A percentile compares a stretch with the other conserved stretches of the same genome.
phyloP scores from a whole-genome alignment of 2,113 vertebrate species.

The Condylura cristata region DNA sequence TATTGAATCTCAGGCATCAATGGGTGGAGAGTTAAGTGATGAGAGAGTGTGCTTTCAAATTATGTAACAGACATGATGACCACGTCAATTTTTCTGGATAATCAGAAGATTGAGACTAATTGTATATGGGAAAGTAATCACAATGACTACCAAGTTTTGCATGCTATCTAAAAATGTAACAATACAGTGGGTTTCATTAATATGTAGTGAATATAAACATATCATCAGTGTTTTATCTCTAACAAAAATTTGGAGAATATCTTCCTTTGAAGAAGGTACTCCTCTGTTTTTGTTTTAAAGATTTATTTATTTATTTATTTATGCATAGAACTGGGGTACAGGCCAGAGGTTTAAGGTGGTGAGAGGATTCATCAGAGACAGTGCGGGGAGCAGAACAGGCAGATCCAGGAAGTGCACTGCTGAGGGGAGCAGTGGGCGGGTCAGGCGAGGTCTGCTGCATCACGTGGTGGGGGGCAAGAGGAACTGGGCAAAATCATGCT shows the following conservation, averaged over 20 bases:
- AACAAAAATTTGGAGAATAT: not conserved
- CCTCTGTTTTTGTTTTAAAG: no score
- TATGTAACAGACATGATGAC: not conserved
- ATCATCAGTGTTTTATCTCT: not conserved
- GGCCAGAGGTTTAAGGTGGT: no score
- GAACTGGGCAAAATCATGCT: no score
- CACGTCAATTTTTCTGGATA: not conserved
- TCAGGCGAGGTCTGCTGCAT: no score
- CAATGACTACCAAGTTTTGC: no score
- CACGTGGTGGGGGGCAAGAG: no score
- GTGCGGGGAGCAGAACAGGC: no score
- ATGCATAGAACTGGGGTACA: no score
- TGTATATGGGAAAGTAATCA: not conserved
- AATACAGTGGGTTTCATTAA: not conserved
- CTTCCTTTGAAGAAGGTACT: constrained; percentile 7
- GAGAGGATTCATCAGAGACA: no score
- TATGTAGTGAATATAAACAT: constrained; percentile 37
- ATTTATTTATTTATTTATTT: no score
- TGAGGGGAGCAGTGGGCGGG: no score
- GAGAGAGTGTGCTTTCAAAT: not conserved
- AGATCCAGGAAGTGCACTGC: no score
- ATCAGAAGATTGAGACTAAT: not conserved
- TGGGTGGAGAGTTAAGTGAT: not conserved
- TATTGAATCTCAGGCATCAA: constrained; percentile 11
- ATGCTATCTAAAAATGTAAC: not conserved